Percentiles rank a stretch among this genome's conserved stretches.
Evolutionary conservation across 2,797 vertebrate species (phyloP).

Genomic region (Scomberomorus guttatus): DNA sequence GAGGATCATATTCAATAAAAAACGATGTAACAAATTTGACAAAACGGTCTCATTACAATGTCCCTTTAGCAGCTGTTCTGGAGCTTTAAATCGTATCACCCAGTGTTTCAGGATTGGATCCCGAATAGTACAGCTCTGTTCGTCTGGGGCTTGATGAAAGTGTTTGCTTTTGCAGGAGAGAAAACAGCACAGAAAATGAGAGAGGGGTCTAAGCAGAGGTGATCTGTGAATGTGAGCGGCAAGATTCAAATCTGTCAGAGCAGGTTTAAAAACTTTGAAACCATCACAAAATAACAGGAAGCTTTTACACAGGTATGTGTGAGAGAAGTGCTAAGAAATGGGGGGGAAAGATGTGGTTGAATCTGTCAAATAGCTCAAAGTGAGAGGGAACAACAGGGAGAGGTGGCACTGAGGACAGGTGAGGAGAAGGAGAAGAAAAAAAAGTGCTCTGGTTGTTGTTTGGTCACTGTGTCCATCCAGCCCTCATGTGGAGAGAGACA

Average conservation of each 20-base stretch:
- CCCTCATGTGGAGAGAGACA: slow-evolving; percentile 86
- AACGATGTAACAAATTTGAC: background rate
- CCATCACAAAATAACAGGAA: slow-evolving; percentile 6
- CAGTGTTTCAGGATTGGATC: background rate
- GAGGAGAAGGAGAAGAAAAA: slow-evolving; percentile 37
- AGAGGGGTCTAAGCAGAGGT: too few relatives aligned
- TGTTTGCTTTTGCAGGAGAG: background rate
- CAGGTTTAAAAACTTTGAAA: background rate
- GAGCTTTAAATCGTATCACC: slow-evolving; percentile 6
- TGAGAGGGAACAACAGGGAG: slow-evolving; percentile 6
- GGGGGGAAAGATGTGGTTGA: background rate
- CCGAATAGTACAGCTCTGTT: background rate
- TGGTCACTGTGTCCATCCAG: slow-evolving; percentile 79
- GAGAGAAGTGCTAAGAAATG: background rate
- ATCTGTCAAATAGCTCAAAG: background rate
- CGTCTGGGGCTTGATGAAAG: background rate
- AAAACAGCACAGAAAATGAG: background rate
- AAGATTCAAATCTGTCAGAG: background rate
- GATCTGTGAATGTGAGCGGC: background rate
- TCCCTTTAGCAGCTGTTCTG: background rate
- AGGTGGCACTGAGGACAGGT: slow-evolving; percentile 9
- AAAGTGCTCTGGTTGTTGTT: slow-evolving; percentile 68
- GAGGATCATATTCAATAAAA: background rate
- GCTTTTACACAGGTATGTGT: background rate
- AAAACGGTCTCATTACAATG: background rate